Conservation (phyloP, 2,797 vertebrate species). For the Rhyacichthys aspro region DNA sequence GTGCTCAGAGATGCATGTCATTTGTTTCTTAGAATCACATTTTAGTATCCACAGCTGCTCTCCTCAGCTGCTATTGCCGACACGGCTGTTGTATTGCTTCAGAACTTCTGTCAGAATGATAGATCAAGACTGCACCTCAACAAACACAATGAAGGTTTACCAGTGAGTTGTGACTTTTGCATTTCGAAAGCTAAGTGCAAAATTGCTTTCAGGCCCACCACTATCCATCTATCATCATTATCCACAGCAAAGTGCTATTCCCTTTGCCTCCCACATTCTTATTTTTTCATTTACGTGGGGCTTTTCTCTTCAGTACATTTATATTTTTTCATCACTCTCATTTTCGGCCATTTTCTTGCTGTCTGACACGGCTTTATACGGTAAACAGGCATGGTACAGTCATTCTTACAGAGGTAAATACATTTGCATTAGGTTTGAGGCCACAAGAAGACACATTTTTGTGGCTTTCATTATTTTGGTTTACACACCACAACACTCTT, state of each 20-base stretch:
- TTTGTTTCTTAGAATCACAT: slow-evolving; percentile 10
- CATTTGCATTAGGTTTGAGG: slow-evolving; percentile 22
- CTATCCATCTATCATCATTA: slow-evolving; percentile 47
- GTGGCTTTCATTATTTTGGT: slow-evolving; percentile 30
- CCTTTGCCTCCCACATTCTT: slow-evolving; percentile 9
- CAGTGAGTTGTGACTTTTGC: slow-evolving; percentile 35
- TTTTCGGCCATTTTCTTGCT: slow-evolving; percentile 28
- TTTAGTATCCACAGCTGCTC: slow-evolving; percentile 10
- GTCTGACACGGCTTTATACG: slow-evolving; percentile 22
- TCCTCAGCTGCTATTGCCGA: slow-evolving; percentile 17
- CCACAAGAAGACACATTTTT: slow-evolving; percentile 15
- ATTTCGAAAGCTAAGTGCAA: slow-evolving; percentile 36
- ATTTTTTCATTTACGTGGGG: slow-evolving; percentile 17
- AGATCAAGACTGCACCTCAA: slow-evolving; percentile 27
- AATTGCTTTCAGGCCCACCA: slow-evolving; percentile 17
- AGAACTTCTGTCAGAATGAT: slow-evolving; percentile 31
- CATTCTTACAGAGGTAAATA: background rate
- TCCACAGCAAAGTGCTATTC: slow-evolving; percentile 19
- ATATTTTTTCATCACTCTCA: slow-evolving; percentile 19
- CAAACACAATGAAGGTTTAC: slow-evolving; percentile 30
- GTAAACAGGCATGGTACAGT: background rate
- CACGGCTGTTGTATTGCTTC: slow-evolving; percentile 20
- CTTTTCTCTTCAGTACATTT: slow-evolving; percentile 26
- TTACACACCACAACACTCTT: slow-evolving; percentile 31
- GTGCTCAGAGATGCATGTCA: background rate